Conservation (phyloP, 2,888 invertebrate species). For the Pilophorus perplexus region DNA sequence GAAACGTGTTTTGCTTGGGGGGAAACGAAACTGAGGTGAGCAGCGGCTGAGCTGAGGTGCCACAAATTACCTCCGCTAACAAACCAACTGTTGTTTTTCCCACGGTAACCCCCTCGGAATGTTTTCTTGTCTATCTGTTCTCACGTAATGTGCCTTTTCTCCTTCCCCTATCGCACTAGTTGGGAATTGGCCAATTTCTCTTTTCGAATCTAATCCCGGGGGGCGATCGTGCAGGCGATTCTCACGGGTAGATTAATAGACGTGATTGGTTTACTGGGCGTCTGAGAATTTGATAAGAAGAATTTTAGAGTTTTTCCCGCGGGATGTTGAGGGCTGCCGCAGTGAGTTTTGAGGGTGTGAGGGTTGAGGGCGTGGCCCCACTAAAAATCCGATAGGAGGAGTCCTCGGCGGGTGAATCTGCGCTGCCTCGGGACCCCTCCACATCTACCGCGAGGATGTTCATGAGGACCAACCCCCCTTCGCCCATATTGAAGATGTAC, state of each 20-base stretch:
- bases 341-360: no score
- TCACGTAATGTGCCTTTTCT: neutral
- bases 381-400: constrained; percentile 35
- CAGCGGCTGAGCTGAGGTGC: no score
- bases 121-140: constrained; percentile 17
- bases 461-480: no score
- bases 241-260: no score
- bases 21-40: no score
- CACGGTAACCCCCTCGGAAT: constrained; percentile 5
- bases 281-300: no score
- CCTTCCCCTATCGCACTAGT: neutral
- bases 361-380: constrained; percentile 31
- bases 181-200: constrained; percentile 17
- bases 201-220: constrained; percentile 16
- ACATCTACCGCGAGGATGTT: neutral
- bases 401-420: constrained; percentile 14
- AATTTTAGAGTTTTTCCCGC: no score
- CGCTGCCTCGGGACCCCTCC: constrained; percentile 22
- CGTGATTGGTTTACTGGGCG: no score
- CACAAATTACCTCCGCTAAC: constrained; percentile 16
- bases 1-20: no score
- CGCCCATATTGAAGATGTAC: no score
- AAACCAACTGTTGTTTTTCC: constrained; percentile 3
- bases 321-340: no score
- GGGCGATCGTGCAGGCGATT: no score